Percentiles rank a stretch among this genome's conserved stretches.
phyloP scores from a whole-genome alignment of 2,888 invertebrate species.

The Athrips mouffetella region DNA sequence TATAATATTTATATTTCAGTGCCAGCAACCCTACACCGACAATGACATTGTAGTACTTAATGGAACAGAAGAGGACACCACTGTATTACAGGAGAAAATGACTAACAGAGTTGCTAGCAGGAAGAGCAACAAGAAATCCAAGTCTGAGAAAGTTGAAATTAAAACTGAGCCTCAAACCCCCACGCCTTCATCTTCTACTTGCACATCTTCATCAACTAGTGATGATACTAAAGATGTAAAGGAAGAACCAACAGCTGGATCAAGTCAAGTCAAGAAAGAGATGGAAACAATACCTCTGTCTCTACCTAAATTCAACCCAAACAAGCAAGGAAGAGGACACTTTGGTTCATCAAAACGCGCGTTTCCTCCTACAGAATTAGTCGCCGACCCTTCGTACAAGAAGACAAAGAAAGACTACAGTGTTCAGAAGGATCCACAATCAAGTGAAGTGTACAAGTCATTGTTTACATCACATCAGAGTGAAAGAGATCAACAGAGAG shows the following conservation, averaged over 20 bases:
- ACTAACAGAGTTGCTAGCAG: constrained; percentile 82
- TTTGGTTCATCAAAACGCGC: constrained; percentile 68
- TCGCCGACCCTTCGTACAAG: constrained; percentile 83
- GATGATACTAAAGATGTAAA: constrained; percentile 46
- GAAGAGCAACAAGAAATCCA: constrained; percentile 82
- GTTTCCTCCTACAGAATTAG: constrained; percentile 53
- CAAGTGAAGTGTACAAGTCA: constrained; percentile 95
- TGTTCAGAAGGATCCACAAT: constrained; percentile 93
- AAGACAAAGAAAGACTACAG: constrained; percentile 89
- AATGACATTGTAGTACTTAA: constrained; percentile 94
- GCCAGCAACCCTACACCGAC: constrained; percentile 86
- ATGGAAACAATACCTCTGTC: constrained; percentile 67
- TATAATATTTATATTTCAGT: constrained; percentile 75
- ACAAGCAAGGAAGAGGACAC: constrained; percentile 61
- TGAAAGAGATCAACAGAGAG: constrained; percentile 91
- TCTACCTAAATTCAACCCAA: constrained; percentile 65
- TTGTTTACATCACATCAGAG: constrained; percentile 94
- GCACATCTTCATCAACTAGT: constrained; percentile 17
- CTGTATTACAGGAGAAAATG: constrained; percentile 80
- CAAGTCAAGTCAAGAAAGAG: constrained; percentile 59
- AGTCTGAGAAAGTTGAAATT: constrained; percentile 39
- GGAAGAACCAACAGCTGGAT: constrained; percentile 52
- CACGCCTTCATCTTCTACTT: constrained; percentile 29
- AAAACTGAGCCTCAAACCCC: constrained; percentile 40
- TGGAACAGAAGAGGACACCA: constrained; percentile 88